A percentile compares a stretch with the other conserved stretches of the same genome.
phyloP scores from a whole-genome alignment of 2,888 invertebrate genomes.

The Eurois occulta region DNA sequence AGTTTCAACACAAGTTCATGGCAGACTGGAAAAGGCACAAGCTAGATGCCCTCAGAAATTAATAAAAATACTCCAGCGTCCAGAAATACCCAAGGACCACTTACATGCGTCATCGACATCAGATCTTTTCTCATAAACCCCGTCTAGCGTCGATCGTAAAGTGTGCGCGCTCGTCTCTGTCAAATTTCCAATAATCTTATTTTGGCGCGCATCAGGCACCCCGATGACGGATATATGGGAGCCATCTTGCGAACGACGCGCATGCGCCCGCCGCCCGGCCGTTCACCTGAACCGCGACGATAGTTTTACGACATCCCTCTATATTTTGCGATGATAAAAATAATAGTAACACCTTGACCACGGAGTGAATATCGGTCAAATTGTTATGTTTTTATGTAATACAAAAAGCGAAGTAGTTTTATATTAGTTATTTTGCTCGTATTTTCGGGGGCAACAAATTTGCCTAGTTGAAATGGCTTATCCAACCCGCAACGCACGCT shows the following conservation, averaged over 20 bases:
- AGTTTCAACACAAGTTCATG: slow-evolving; percentile 30
- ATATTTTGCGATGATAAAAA: slow-evolving; percentile 85
- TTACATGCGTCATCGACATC: slow-evolving; percentile 85
- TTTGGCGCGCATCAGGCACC: slow-evolving; percentile 89
- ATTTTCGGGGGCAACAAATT: not conserved
- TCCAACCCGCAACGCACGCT: not conserved
- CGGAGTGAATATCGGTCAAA: slow-evolving; percentile 74
- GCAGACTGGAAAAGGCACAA: slow-evolving; percentile 6
- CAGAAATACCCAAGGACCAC: slow-evolving; percentile 83
- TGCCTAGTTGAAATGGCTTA: not conserved
- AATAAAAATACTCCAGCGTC: slow-evolving; percentile 74
- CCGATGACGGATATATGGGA: slow-evolving; percentile 88
- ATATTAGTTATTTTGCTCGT: slow-evolving; percentile 14
- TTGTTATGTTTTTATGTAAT: slow-evolving; percentile 60
- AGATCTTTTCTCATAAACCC: slow-evolving; percentile 78
- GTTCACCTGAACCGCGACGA: slow-evolving; percentile 88
- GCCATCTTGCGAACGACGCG: slow-evolving; percentile 86
- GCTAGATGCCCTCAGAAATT: slow-evolving; percentile 53
- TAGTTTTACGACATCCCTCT: slow-evolving; percentile 84
- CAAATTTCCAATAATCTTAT: slow-evolving; percentile 90
- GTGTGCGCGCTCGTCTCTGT: slow-evolving; percentile 84
- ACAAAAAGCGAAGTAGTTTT: slow-evolving; percentile 29
- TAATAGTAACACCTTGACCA: slow-evolving; percentile 86
- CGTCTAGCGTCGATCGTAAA: slow-evolving; percentile 85
- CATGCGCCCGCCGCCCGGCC: slow-evolving; percentile 83